phyloP scores from a whole-genome alignment of 2,113 vertebrate species.

The Hemichromis elongatus region DNA sequence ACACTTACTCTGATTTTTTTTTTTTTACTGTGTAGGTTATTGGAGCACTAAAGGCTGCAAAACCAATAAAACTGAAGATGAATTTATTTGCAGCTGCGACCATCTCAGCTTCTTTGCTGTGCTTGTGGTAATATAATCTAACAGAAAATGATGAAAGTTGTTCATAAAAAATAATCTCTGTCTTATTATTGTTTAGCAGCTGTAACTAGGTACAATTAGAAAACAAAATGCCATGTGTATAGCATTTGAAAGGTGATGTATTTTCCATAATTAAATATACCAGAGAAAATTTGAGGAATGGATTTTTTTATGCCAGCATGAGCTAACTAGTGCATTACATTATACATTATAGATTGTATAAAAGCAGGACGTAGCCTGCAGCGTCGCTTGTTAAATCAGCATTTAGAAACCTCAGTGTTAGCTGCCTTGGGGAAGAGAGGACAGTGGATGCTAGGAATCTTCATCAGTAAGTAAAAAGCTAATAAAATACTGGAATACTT shows the following conservation, averaged over 20 bases:
- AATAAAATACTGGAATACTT: neutral
- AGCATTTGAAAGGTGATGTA: neutral
- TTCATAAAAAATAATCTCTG: neutral
- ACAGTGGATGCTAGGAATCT: neutral
- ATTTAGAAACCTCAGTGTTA: neutral
- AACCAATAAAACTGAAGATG: neutral
- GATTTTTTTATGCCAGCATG: neutral
- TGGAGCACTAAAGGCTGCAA: constrained; percentile 75
- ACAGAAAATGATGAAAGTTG: neutral
- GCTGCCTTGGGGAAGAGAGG: accelerated
- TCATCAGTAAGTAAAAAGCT: neutral
- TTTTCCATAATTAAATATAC: neutral
- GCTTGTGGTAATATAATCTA: constrained; percentile 75
- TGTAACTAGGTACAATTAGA: neutral
- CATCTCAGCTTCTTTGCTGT: constrained; percentile 88
- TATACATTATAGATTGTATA: accelerated
- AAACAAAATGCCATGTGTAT: neutral
- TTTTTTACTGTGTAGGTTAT: constrained; percentile 29
- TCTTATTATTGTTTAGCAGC: accelerated
- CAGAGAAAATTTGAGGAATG: accelerated
- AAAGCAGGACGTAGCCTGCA: accelerated
- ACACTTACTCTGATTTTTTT: neutral
- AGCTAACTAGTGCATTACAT: neutral
- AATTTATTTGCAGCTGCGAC: constrained; percentile 74
- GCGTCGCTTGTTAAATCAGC: accelerated